Evolutionary conservation across 2,797 vertebrate species (phyloP).

Genomic region (Propithecus perrieri): DNA sequence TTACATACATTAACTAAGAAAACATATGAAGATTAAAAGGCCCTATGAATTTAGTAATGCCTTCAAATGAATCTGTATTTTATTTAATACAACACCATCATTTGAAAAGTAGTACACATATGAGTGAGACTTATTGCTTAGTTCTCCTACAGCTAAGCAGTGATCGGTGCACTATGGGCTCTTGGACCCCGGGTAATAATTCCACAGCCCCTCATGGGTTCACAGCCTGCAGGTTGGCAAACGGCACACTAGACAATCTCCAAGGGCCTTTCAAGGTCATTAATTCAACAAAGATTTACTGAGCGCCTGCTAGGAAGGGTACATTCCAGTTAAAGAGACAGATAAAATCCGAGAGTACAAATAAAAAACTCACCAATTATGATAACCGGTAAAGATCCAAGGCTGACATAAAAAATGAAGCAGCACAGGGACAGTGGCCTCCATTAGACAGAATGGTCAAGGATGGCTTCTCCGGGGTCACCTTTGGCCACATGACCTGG

Average conservation of each 20-base stretch:
- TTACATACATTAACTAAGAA: background rate
- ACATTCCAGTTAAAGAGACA: background rate
- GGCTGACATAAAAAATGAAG: background rate
- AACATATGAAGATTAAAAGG: constrained; percentile 1
- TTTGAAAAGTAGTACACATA: background rate
- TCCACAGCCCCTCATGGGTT: background rate
- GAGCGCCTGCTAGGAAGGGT: background rate
- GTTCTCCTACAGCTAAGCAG: background rate
- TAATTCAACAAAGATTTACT: constrained; percentile 26
- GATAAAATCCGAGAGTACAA: constrained; percentile 43
- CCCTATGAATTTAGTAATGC: constrained; percentile 5
- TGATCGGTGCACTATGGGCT: background rate
- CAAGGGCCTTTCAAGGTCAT: constrained; percentile 21
- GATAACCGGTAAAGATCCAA: background rate
- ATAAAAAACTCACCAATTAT: background rate
- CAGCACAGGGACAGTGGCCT: background rate
- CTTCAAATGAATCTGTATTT: constrained; percentile 15
- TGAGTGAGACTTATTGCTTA: background rate
- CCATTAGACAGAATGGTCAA: background rate
- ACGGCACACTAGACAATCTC: background rate
- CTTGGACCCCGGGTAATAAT: background rate
- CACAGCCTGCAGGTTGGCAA: background rate
- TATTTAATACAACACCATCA: background rate
- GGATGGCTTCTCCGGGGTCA: background rate
- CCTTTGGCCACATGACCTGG: background rate